Percentiles rank a stretch among this genome's conserved stretches.
Conservation (phyloP, 2,113 vertebrate genomes). For the Fulica atra region DNA sequence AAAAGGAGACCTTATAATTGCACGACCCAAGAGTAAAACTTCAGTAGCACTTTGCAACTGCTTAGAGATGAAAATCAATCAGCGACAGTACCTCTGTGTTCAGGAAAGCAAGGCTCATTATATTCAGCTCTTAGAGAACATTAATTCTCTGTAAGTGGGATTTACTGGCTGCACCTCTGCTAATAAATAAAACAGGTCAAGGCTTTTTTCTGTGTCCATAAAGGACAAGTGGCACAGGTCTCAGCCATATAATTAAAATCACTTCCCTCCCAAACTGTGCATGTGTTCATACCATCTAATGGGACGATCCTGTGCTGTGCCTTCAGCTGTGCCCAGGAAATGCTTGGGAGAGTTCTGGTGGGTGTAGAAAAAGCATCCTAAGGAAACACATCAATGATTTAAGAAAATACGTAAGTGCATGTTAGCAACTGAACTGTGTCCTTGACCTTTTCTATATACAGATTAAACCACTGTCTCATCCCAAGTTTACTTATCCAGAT, state of each 20-base stretch:
- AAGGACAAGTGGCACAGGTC: not conserved
- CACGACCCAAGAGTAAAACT: not conserved
- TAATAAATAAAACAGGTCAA: not conserved
- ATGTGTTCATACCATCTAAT: accelerated
- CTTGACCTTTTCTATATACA: not conserved
- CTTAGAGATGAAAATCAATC: not conserved
- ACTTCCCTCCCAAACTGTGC: not conserved
- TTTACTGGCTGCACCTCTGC: not conserved
- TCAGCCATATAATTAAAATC: not conserved
- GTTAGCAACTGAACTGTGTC: not conserved
- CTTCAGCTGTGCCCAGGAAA: not conserved
- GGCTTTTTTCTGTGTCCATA: not conserved
- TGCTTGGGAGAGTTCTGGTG: not conserved
- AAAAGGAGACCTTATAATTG: not conserved
- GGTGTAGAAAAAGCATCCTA: not conserved
- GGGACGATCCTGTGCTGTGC: too few species aligned
- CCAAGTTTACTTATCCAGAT: not conserved
- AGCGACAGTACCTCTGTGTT: not conserved
- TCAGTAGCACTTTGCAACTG: not conserved
- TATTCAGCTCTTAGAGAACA: not conserved
- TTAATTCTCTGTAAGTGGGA: not conserved
- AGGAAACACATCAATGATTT: not conserved
- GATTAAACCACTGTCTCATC: not conserved
- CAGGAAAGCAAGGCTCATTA: not conserved
- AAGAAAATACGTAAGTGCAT: not conserved